Percentiles rank a stretch among this genome's conserved stretches.
phyloP scores from a whole-genome alignment of 2,888 invertebrate genomes.

The Ochropleura plecta region DNA sequence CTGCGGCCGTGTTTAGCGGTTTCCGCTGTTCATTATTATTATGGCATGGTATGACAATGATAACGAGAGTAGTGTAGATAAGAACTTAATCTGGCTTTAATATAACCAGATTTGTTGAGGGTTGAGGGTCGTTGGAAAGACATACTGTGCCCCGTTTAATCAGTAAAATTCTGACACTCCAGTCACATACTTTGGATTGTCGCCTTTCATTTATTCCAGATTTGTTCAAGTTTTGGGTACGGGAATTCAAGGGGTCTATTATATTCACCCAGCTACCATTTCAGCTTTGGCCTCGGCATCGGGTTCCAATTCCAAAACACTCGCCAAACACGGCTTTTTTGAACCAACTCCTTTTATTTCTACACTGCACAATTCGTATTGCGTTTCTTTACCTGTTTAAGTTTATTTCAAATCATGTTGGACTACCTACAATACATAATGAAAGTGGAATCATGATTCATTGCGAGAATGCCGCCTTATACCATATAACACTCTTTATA shows the following conservation, averaged over 20 bases:
- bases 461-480: not conserved
- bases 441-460: constrained; percentile 5
- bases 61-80: constrained; percentile 21
- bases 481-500: constrained; percentile 8
- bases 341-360: not conserved
- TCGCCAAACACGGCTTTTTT: constrained; percentile 1
- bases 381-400: not conserved
- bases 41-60: constrained; percentile 20
- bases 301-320: not conserved
- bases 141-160: no score
- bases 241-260: not conserved
- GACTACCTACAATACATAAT: not conserved
- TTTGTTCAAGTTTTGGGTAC: not conserved
- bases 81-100: constrained; percentile 16
- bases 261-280: not conserved
- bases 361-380: not conserved
- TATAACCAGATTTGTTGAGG: not conserved
- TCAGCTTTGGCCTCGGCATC: not conserved
- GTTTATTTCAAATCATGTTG: not conserved
- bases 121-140: no score
- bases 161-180: no score
- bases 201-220: not conserved
- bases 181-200: no score
- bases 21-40: constrained; percentile 28
- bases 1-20: not conserved